Evolutionary conservation across 23 tunicate genomes (phyloP).

Genomic region (Styela clava): DNA sequence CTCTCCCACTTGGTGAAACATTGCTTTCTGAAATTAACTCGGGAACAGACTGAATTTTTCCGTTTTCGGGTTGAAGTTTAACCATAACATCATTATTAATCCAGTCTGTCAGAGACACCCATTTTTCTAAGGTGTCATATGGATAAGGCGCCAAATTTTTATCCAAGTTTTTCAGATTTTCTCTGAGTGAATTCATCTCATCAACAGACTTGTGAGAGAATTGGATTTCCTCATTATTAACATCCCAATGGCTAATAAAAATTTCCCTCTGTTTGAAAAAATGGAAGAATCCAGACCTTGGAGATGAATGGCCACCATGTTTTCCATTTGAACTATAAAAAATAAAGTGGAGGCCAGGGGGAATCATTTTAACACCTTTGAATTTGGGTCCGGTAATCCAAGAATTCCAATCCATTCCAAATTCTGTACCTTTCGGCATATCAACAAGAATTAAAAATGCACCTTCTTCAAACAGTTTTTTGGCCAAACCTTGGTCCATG

Average conservation of each 20-base stretch:
- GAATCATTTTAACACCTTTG: constrained; percentile 94
- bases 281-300: constrained; percentile 89
- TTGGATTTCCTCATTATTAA: constrained; percentile 39
- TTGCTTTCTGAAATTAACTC: constrained; percentile 37
- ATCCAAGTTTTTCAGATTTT: constrained; percentile 50
- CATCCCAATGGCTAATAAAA: constrained; percentile 55
- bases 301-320: constrained; percentile 59
- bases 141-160: constrained; percentile 85
- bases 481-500: constrained; percentile 80
- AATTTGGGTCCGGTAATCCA: constrained; percentile 86
- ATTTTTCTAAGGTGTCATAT: constrained; percentile 71
- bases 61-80: constrained; percentile 50
- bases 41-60: constrained; percentile 59
- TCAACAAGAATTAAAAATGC: constrained; percentile 66
- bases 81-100: constrained; percentile 26
- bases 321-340: constrained; percentile 66
- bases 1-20: background rate
- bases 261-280: constrained; percentile 66
- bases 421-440: constrained; percentile 92
- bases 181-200: constrained; percentile 24
- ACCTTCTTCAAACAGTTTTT: constrained; percentile 68
- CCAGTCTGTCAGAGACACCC: constrained; percentile 67
- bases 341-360: constrained; percentile 93
- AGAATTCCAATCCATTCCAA: constrained; percentile 95
- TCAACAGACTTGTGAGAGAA: constrained; percentile 17